Conservation (phyloP, 2,113 vertebrate species). For the Meriones unguiculatus region DNA sequence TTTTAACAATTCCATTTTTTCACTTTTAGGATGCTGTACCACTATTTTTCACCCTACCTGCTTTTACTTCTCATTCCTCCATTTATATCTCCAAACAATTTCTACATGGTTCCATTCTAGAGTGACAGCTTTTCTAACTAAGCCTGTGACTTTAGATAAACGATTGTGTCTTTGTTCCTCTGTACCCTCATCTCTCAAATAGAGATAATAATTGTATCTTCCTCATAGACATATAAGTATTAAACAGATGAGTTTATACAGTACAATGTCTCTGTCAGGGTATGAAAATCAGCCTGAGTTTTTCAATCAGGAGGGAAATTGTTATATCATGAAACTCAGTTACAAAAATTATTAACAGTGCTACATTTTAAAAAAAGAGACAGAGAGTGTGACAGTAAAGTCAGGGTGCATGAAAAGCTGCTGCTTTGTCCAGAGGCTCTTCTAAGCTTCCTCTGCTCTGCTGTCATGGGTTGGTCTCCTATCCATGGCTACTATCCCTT, state of each 20-base stretch:
- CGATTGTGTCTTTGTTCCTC: not conserved
- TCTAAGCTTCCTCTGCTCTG: not conserved
- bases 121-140: not conserved
- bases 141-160: not conserved
- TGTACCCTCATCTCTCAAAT: not conserved
- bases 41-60: not conserved
- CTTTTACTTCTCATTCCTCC: not conserved
- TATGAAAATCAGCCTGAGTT: not conserved
- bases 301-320: not conserved
- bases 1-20: not conserved
- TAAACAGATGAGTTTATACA: not conserved
- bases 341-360: not conserved
- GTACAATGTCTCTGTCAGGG: not conserved
- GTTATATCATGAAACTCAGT: not conserved
- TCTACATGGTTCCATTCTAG: not conserved
- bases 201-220: not conserved
- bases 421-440: not conserved
- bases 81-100: not conserved
- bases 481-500: not conserved
- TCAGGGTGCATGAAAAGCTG: not conserved
- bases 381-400: not conserved
- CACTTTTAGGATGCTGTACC: not conserved
- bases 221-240: not conserved
- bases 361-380: not conserved
- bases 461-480: no score